phyloP scores from a whole-genome alignment of 2,797 vertebrate species.

The Megalops cyprinoides region DNA sequence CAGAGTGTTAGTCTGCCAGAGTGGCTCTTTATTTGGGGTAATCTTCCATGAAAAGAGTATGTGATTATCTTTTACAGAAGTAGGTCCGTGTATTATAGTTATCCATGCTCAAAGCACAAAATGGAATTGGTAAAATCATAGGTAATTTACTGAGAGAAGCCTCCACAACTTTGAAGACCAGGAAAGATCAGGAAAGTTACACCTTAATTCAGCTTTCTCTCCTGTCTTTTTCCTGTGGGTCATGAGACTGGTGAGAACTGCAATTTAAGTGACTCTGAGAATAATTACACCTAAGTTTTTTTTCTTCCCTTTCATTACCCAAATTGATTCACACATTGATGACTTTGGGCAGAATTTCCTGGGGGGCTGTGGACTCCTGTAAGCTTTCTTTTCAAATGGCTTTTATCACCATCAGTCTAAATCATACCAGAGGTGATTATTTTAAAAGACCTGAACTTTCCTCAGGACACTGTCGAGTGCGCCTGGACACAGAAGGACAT shows the following conservation, averaged over 20 bases:
- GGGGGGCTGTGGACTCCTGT: background rate
- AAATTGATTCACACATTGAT: background rate
- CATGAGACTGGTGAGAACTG: background rate
- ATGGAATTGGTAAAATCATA: conserved; percentile 12
- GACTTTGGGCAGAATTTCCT: background rate
- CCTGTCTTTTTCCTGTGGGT: background rate
- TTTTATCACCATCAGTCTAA: background rate
- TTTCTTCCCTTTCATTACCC: background rate
- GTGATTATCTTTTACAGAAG: conserved; percentile 16
- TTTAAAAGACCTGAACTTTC: background rate
- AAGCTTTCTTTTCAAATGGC: background rate
- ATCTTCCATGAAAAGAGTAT: background rate
- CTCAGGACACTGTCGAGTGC: background rate
- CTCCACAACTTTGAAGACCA: background rate
- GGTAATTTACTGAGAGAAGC: conserved; percentile 4
- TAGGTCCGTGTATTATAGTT: conserved; percentile 20
- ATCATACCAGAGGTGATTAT: background rate
- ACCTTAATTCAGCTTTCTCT: background rate
- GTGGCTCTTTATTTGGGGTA: conserved; percentile 26
- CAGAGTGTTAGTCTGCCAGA: background rate
- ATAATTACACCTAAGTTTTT: background rate
- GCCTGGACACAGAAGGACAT: no score
- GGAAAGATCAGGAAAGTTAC: background rate
- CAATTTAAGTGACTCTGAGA: background rate
- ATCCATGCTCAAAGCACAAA: conserved; percentile 9